phyloP scores from a whole-genome alignment of 1,140 invertebrate genomes.

The Oscheius sp. region DNA sequence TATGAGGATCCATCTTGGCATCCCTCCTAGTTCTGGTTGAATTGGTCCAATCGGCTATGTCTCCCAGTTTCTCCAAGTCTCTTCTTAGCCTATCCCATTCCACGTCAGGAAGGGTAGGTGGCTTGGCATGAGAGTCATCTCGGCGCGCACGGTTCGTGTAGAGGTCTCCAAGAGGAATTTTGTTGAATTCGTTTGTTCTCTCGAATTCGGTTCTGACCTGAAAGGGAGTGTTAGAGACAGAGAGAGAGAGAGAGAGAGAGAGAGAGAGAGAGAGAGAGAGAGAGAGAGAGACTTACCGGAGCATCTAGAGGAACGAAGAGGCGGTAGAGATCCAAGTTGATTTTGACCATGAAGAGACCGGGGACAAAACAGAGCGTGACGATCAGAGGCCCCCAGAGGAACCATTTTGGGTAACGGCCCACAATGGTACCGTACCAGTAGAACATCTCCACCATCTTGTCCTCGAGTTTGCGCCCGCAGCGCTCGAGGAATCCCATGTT shows the following conservation, averaged over 20 bases:
- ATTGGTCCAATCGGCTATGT: neutral
- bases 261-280: neutral
- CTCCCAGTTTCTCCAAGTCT: neutral
- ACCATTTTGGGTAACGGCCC: conserved; percentile 19
- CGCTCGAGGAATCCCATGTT: neutral
- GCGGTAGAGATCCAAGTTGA: conserved; percentile 60
- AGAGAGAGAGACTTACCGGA: conserved; percentile 42
- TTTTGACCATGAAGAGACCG: conserved; percentile 50
- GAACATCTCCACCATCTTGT: conserved; percentile 18
- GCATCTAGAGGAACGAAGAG: conserved; percentile 59
- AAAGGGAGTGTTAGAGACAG: conserved; percentile 30
- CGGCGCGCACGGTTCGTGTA: neutral
- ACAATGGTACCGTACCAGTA: conserved; percentile 24
- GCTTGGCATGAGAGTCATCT: neutral
- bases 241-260: neutral
- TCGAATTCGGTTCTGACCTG: conserved; percentile 42
- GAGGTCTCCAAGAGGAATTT: conserved; percentile 30
- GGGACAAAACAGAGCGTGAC: conserved; percentile 49
- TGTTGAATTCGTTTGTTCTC: conserved; percentile 39
- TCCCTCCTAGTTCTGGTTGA: neutral
- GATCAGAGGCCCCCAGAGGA: conserved; percentile 31
- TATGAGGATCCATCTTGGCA: neutral
- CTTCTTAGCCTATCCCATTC: conserved; percentile 1
- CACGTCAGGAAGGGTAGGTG: neutral
- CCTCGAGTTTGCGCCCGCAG: neutral